phyloP scores from a whole-genome alignment of 2,797 vertebrate genomes.

The Brachyalestes nurse region DNA sequence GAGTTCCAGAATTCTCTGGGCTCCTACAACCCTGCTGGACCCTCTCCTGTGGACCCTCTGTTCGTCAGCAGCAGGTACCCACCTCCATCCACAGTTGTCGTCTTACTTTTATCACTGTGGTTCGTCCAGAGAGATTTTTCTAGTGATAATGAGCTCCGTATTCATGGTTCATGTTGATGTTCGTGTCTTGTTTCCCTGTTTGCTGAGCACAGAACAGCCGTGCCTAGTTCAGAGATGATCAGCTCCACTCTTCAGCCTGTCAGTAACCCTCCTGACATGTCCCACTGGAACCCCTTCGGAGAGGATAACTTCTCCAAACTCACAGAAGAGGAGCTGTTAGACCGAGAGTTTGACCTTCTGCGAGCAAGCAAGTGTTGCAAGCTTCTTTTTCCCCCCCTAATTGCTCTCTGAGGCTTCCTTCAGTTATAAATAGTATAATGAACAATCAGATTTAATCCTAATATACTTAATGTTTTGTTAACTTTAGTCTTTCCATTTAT shows the following conservation, averaged over 20 bases:
- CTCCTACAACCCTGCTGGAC: conserved; percentile 73
- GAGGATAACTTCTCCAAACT: conserved; percentile 98
- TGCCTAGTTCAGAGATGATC: conserved; percentile 77
- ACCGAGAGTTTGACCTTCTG: conserved; percentile 97
- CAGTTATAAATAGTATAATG: neutral
- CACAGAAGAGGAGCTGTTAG: conserved; percentile 95
- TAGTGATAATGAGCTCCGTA: neutral
- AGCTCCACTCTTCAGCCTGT: conserved; percentile 78
- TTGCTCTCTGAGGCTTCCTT: neutral
- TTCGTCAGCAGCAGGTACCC: conserved; percentile 82
- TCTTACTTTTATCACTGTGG: neutral
- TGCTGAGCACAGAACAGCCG: conserved; percentile 71
- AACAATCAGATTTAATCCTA: neutral
- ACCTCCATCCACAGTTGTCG: neutral
- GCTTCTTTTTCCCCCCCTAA: neutral
- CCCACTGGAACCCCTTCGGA: conserved; percentile 96
- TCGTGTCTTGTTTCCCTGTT: neutral
- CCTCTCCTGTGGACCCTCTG: conserved; percentile 73
- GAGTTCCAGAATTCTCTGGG: conserved; percentile 86
- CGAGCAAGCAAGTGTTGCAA: conserved; percentile 92
- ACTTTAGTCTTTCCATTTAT: no score
- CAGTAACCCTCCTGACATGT: conserved; percentile 94
- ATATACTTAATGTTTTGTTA: neutral
- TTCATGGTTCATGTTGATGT: neutral
- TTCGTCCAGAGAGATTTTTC: neutral